phyloP scores from a whole-genome alignment of 2,113 vertebrate species.

The Triplophysa rosa region DNA sequence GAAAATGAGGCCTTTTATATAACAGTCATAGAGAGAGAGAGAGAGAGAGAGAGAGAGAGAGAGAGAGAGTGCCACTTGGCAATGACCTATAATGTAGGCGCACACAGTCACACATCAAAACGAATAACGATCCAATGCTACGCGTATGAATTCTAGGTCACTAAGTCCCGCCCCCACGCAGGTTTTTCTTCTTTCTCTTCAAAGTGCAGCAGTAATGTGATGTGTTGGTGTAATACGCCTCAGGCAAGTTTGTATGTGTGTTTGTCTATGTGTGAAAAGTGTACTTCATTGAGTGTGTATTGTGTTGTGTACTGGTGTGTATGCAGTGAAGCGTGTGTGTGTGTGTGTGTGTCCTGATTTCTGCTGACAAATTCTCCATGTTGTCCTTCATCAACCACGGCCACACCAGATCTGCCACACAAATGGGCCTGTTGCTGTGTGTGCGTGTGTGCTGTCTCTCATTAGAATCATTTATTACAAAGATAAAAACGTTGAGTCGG shows the following conservation, averaged over 20 bases:
- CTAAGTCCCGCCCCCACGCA: slow-evolving; percentile 45
- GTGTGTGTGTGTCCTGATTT: slow-evolving; percentile 37
- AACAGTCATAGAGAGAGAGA: not conserved
- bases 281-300: not conserved
- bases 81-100: slow-evolving; percentile 54
- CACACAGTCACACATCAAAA: slow-evolving; percentile 56
- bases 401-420: slow-evolving; percentile 34
- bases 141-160: slow-evolving; percentile 56
- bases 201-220: slow-evolving; percentile 49
- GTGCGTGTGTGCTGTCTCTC: not conserved
- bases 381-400: slow-evolving; percentile 41
- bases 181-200: slow-evolving; percentile 24
- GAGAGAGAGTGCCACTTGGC: slow-evolving; percentile 47
- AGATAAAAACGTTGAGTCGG: too few relatives aligned
- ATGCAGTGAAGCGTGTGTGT: slow-evolving; percentile 12
- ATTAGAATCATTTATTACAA: too few relatives aligned
- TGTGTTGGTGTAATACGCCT: slow-evolving; percentile 31
- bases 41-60: slow-evolving; percentile 11
- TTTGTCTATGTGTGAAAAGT: not conserved
- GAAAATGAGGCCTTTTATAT: slow-evolving; percentile 35
- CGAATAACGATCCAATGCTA: slow-evolving; percentile 54
- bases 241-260: slow-evolving; percentile 28
- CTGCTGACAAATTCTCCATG: slow-evolving; percentile 45
- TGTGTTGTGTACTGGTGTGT: slow-evolving; percentile 12
- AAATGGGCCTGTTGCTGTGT: not conserved